Base-by-base conservation (phyloP, 2,113 vertebrate species). In the Crocuta crocuta region DNA sequence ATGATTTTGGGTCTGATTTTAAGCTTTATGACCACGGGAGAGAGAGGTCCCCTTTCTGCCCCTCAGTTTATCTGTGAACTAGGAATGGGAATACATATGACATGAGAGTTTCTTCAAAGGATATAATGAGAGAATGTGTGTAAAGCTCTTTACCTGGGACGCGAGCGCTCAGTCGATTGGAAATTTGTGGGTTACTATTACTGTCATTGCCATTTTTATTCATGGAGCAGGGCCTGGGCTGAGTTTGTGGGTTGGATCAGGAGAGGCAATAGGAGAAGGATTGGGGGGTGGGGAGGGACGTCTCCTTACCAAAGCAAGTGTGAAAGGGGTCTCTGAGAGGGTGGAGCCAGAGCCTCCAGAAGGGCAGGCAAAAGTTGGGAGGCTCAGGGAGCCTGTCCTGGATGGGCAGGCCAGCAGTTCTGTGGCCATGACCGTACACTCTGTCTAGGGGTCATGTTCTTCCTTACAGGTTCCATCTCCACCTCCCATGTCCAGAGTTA, bases 401-500 rank as follows among this genome's bases (percentile, higher is more conserved):
- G 94, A 89, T 73, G 89, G 96, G 97, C 74, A 63, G 95, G 21
- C 9, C 0, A 21, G 74, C 73, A 7, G 58, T 5, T 10, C 35
- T 73, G 35, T 4, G 16, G 74, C 82, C 21, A 2, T 95, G 87
- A 83, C 91, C 86, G 28, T 98, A 97, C 97, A 65, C 98, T 97
- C 95, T 95, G 93, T 96, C 82, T 92, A 97, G 71, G 96, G 35
- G 55, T 71, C 39, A 89, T 83, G 95, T 78, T 97, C 91, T 91
- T 92, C 84, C 79, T 58, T 71, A 55, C 35, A 66, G 76, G 17
- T 81, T 96, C 89, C 58, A 89, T 71, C 28, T 86, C 89, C 45
- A 58, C 26, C 97, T 96, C 97, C 91, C 33, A 28, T 94, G 95
- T 97, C 97, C 97, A 98, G 58, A 71, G 96, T 97, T 98, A 96